Percentiles rank a stretch among this genome's conserved stretches.
phyloP scores from a whole-genome alignment of 2,888 invertebrate genomes.

The Cheilosia impressa region DNA sequence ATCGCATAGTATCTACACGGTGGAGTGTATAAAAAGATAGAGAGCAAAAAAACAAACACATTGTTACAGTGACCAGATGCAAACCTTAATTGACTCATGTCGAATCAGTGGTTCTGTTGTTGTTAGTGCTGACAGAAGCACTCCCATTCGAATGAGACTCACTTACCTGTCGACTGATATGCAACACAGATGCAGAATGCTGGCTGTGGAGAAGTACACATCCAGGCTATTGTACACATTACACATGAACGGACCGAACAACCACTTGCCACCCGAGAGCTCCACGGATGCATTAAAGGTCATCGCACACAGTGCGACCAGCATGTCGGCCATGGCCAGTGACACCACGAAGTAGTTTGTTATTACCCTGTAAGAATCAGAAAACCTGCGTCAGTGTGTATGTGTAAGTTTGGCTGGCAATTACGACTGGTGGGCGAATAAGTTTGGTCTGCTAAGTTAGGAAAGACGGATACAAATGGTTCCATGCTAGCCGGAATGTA shows the following conservation, averaged over 20 bases:
- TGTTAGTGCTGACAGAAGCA: constrained; percentile 27
- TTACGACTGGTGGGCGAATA: neutral
- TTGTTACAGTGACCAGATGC: constrained; percentile 59
- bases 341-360: constrained; percentile 99
- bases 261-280: constrained; percentile 92
- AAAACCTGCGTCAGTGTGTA: constrained; percentile 3
- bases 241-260: constrained; percentile 96
- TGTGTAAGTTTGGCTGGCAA: neutral
- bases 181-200: constrained; percentile 96
- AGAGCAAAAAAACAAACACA: constrained; percentile 14
- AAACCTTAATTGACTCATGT: constrained; percentile 66
- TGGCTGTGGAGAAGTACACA: constrained; percentile 96
- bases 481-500: constrained; percentile 6
- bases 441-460: neutral
- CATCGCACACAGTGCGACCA: constrained; percentile 97
- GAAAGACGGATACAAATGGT: neutral
- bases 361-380: constrained; percentile 86
- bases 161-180: constrained; percentile 90
- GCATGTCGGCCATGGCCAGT: constrained; percentile 95
- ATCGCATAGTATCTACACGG: constrained; percentile 92
- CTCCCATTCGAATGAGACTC: constrained; percentile 41
- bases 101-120: constrained; percentile 64
- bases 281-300: constrained; percentile 96
- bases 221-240: constrained; percentile 98
- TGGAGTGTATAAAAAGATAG: neutral